Percentiles rank a stretch among this genome's conserved stretches.
phyloP scores from a whole-genome alignment of 1,140 invertebrate species.

The Sweltsa coloradensis region DNA sequence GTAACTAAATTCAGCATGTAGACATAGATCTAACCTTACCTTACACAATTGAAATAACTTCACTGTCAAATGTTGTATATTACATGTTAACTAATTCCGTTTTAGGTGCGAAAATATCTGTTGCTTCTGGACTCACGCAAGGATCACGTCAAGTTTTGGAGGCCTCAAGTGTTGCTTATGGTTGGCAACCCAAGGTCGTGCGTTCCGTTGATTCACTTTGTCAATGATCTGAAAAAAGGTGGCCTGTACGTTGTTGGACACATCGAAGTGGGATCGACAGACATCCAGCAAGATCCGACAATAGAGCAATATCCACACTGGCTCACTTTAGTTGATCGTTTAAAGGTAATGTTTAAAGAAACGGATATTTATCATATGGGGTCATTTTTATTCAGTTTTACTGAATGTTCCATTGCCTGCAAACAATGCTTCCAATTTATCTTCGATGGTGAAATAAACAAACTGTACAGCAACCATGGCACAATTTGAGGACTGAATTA shows the following conservation, averaged over 20 bases:
- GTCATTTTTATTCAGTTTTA: too few species aligned
- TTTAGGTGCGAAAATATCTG: constrained; percentile 86
- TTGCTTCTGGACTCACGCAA: constrained; percentile 90
- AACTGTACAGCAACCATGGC: too few species aligned
- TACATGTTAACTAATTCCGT: constrained; percentile 9
- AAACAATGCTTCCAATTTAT: too few species aligned
- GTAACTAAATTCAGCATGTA: too few species aligned
- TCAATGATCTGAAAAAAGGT: constrained; percentile 97
- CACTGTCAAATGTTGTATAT: not conserved
- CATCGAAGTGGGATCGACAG: constrained; percentile 53
- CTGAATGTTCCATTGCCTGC: too few species aligned
- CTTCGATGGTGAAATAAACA: too few species aligned
- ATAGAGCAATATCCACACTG: constrained; percentile 70
- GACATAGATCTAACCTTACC: too few species aligned
- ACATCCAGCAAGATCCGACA: constrained; percentile 51
- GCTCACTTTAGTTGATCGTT: constrained; percentile 75
- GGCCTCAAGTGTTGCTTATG: constrained; percentile 91
- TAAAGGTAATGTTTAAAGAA: constrained; percentile 62
- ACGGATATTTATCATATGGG: too few species aligned
- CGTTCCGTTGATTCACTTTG: constrained; percentile 89
- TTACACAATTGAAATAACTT: too few species aligned
- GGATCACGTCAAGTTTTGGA: constrained; percentile 98
- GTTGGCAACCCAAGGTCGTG: constrained; percentile 82
- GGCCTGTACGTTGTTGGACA: constrained; percentile 92
- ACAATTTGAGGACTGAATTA: too few species aligned